Conservation (phyloP, 1,140 invertebrate species). For the Drosophila teissieri region DNA sequence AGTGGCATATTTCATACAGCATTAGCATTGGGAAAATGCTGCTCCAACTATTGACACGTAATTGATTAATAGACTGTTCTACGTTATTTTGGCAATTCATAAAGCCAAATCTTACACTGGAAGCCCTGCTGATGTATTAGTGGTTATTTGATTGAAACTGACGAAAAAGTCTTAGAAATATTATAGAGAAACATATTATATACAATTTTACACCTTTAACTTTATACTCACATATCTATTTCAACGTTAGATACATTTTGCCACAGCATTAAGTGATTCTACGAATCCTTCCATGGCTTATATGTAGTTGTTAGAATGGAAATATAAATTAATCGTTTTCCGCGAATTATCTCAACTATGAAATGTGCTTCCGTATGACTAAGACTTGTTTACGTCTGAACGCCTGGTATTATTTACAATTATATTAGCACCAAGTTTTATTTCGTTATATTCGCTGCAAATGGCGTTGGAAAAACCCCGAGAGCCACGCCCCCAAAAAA, state of each 20-base stretch:
- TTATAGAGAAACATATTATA: too few relatives aligned
- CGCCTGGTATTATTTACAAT: conserved; percentile 6
- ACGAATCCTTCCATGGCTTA: too few relatives aligned
- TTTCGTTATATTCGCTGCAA: not conserved
- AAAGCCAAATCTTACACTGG: not conserved
- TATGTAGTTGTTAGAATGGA: too few relatives aligned
- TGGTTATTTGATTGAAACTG: too few relatives aligned
- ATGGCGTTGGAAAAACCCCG: not conserved
- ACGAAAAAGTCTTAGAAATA: too few relatives aligned
- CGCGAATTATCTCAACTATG: not conserved
- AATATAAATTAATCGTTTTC: not conserved
- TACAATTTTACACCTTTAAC: not conserved
- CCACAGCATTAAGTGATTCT: too few relatives aligned
- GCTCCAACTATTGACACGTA: not conserved
- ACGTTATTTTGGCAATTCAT: not conserved
- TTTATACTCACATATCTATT: not conserved
- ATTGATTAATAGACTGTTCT: conserved; percentile 1
- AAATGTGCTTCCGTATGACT: conserved; percentile 16
- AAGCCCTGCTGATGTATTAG: not conserved
- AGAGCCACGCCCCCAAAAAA: conserved; percentile 3
- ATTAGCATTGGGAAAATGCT: not conserved
- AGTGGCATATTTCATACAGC: not conserved
- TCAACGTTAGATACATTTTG: too few relatives aligned
- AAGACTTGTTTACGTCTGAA: conserved; percentile 19
- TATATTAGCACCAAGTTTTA: not conserved